These are phyloP conservation scores for Caerostris darwini DNA, from an alignment of 1,140 invertebrate genomes.

Conservation along the genomic window DNA sequence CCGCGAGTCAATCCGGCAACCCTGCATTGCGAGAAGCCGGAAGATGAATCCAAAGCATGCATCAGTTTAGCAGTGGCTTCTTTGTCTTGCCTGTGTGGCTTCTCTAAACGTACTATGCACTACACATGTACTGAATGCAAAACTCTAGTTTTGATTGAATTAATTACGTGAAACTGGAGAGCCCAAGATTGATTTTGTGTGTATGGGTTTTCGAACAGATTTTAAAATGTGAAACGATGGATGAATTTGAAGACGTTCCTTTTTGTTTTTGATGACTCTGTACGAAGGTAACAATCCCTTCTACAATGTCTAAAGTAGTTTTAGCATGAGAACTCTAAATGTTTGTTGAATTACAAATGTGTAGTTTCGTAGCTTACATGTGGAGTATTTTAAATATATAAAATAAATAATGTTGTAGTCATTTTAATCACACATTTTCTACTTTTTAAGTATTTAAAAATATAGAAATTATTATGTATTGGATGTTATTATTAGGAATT, in stretches of 20 bases:
- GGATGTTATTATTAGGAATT: too few species aligned
- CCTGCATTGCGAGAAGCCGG: not conserved
- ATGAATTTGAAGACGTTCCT: not conserved
- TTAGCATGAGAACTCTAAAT: too few species aligned
- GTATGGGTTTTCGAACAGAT: not conserved
- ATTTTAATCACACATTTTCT: too few species aligned
- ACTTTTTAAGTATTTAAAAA: too few species aligned
- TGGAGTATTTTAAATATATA: too few species aligned
- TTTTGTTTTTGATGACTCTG: not conserved
- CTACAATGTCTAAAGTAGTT: not conserved
- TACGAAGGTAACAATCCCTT: conserved; percentile 12
- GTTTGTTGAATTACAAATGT: too few species aligned
- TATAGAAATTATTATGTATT: too few species aligned
- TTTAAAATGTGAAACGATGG: not conserved
- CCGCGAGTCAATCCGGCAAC: not conserved
- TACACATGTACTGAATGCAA: not conserved
- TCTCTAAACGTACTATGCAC: not conserved
- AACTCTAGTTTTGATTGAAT: not conserved
- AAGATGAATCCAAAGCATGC: not conserved
- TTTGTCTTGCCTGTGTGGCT: not conserved
- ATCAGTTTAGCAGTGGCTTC: not conserved
- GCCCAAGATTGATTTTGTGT: not conserved
- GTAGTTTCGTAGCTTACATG: too few species aligned
- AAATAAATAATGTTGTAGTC: too few species aligned
- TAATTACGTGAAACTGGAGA: not conserved